Evolutionary conservation across 2,113 vertebrate species (phyloP).

Genomic region (Paralichthys olivaceus): DNA sequence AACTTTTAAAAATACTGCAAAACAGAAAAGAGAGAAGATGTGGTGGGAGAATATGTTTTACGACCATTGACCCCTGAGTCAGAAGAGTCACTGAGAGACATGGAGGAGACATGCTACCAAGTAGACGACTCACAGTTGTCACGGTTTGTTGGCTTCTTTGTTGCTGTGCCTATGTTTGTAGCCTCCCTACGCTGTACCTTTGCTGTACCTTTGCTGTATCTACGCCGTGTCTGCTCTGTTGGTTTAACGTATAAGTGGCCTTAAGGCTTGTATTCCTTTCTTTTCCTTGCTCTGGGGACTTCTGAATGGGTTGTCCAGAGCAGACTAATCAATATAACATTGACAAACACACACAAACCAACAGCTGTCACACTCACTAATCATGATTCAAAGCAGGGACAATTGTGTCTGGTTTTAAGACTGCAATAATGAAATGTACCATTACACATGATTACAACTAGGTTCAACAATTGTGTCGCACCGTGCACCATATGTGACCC

Average conservation of each 20-base stretch:
- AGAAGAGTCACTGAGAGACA: too few relatives aligned
- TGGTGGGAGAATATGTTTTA: too few relatives aligned
- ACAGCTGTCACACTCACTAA: constrained; percentile 19
- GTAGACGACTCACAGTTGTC: too few relatives aligned
- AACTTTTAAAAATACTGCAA: too few relatives aligned
- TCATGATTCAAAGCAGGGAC: constrained; percentile 18
- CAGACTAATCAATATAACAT: constrained; percentile 57
- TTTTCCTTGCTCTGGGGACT: background rate
- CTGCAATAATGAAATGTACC: constrained; percentile 28
- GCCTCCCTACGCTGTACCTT: too few relatives aligned
- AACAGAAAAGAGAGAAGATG: too few relatives aligned
- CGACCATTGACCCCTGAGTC: too few relatives aligned
- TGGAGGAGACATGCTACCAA: too few relatives aligned
- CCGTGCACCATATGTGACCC: constrained; percentile 9
- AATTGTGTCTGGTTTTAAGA: constrained; percentile 15
- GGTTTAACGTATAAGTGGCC: background rate
- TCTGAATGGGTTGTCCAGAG: constrained; percentile 24
- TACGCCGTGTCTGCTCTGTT: background rate
- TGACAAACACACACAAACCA: constrained; percentile 28
- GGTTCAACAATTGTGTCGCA: background rate
- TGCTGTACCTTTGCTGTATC: too few relatives aligned
- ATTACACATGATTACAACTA: constrained; percentile 22
- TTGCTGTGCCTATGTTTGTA: too few relatives aligned
- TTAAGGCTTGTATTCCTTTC: constrained; percentile 14
- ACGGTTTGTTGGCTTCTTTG: too few relatives aligned